These are phyloP conservation scores for Pelosia muscerda DNA, from an alignment of 2,888 invertebrate genomes.

Conservation along the genomic window DNA sequence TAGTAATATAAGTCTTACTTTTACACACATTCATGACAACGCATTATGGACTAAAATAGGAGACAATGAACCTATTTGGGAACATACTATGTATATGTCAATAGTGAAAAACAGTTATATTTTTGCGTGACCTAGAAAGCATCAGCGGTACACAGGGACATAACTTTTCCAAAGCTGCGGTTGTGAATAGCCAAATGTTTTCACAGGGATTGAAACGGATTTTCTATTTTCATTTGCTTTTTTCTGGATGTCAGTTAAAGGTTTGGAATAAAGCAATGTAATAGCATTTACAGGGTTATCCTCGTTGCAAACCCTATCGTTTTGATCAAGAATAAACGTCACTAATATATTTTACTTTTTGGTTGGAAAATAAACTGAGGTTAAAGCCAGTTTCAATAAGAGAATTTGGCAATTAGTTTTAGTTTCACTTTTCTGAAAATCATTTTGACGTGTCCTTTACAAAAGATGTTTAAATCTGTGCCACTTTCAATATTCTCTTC, in stretches of 20 bases:
- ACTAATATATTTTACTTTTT: too few species aligned
- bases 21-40: neutral
- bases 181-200: constrained; percentile 2
- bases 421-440: too few species aligned
- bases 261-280: neutral
- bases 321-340: neutral
- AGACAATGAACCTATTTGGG: constrained; percentile 12
- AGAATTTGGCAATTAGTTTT: too few species aligned
- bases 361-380: too few species aligned
- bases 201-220: constrained; percentile 1
- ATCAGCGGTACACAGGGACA: neutral
- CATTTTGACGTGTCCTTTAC: too few species aligned
- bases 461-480: too few species aligned
- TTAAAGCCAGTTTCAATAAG: too few species aligned
- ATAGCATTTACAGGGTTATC: neutral
- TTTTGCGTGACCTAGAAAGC: constrained; percentile 17
- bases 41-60: neutral
- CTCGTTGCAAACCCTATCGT: neutral
- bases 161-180: constrained; percentile 9
- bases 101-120: constrained; percentile 15
- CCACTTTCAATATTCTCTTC: too few species aligned
- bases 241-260: neutral
- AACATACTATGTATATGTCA: constrained; percentile 13
- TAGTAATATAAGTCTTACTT: neutral
- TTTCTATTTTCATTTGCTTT: neutral